These are phyloP conservation scores for Oostethus manadensis DNA, from an alignment of 2,113 vertebrate genomes.

Conservation along the genomic window DNA sequence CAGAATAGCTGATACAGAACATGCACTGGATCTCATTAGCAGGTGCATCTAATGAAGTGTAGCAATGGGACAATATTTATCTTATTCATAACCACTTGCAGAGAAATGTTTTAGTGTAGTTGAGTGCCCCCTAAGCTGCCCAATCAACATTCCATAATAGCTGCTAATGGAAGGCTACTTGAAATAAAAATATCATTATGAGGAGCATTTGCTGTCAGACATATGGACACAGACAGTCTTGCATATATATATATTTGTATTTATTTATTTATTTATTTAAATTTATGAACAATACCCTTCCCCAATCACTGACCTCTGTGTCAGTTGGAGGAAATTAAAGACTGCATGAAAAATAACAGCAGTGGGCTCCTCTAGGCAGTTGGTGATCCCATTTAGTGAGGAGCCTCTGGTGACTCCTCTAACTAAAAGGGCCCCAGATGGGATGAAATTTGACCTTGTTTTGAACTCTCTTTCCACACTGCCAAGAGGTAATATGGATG, in stretches of 20 bases:
- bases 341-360: slow-evolving; percentile 29
- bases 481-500: slow-evolving; percentile 43
- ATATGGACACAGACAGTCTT: slow-evolving; percentile 5
- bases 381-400: slow-evolving; percentile 60
- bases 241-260: too few species aligned
- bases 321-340: slow-evolving; percentile 14
- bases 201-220: background rate
- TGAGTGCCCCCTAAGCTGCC: slow-evolving; percentile 15
- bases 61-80: background rate
- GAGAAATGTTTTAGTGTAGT: slow-evolving; percentile 14
- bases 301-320: slow-evolving; percentile 5
- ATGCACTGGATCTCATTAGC: too few species aligned
- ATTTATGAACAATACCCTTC: background rate
- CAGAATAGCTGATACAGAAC: background rate
- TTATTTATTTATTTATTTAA: too few species aligned
- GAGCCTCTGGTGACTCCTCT: slow-evolving; percentile 53
- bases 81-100: slow-evolving; percentile 1
- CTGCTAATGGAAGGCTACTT: slow-evolving; percentile 14
- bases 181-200: slow-evolving; percentile 11
- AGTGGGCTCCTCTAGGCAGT: slow-evolving; percentile 46
- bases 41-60: background rate
- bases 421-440: slow-evolving; percentile 58
- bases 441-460: slow-evolving; percentile 52
- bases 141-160: slow-evolving; percentile 28
- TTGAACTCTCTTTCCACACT: slow-evolving; percentile 39